Evolutionary conservation across 2,113 vertebrate species (phyloP), one percentile per base, ranked within the genome.

Genomic region (Cyanocitta stelleri): DNA sequence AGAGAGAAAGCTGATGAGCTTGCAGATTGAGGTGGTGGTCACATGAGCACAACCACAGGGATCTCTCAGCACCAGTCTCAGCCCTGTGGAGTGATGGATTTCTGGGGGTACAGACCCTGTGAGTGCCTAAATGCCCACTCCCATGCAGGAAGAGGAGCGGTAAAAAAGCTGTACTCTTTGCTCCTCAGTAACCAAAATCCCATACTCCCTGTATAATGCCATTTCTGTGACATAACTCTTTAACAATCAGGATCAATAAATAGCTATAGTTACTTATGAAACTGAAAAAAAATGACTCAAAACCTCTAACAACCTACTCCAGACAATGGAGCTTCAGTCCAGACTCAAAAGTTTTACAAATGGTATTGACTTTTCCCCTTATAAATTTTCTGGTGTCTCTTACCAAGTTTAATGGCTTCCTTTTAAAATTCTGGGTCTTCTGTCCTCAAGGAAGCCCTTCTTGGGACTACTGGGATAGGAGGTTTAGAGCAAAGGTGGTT

Each of bases 31-130:
- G 32, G 29, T 3, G 10, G 23, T 3, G 3, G 5, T 59, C n/a
- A 23, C 2, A 1, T 7, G 7, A 91, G 16, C 14, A 35, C 0
- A 6, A 30, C 12, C 5, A 4, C 1, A 22, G 52, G 20, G 22
- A 48, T 55, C 10, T 19, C 30, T 67, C 39, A 52, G 27, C 21
- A 43, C 4, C 27, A 49, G 29, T 19, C 8, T 24, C 35, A 39
- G 30, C n/a, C 24, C 49, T 19, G 37, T 29, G 68, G 27, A 63
- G 24, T 0, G 1, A 20, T n/a, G 37, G 41, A 9, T 87, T 78
- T 66, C 44, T 29, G 7, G 6, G 10, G 13, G 10, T 8, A 29
- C 0, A 3, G 21, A 44, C 7, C 27, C 32, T 22, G 5, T 11
- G 37, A 69, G 9, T 20, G 7, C 18, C 26, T 55, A 52, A 54